These are phyloP conservation scores for Gasterosteus aculeatus DNA, from an alignment of 2,113 vertebrate species.

Conservation along the genomic window DNA sequence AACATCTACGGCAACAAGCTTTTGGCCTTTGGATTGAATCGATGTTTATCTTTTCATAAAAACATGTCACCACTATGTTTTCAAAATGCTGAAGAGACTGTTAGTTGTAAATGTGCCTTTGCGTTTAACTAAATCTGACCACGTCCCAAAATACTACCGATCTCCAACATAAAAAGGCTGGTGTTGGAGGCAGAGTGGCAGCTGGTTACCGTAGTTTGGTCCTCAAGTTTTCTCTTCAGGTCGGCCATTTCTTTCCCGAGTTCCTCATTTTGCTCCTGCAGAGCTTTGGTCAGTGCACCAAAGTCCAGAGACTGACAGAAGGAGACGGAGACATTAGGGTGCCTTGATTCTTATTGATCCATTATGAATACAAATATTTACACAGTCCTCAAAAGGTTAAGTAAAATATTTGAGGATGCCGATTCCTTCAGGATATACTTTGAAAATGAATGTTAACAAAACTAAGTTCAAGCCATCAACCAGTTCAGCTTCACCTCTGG, in stretches of 20 bases:
- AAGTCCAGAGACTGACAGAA: constrained; percentile 79
- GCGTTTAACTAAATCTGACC: constrained; percentile 10
- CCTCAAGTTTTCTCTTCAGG: constrained; percentile 86
- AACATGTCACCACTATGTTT: constrained; percentile 1
- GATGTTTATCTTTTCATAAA: not conserved
- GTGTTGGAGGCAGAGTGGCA: constrained; percentile 7
- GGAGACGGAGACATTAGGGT: constrained; percentile 9
- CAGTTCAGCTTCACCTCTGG: not conserved
- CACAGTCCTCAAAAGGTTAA: not conserved
- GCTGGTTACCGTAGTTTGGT: constrained; percentile 71
- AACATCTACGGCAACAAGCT: not conserved
- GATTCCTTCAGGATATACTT: not conserved
- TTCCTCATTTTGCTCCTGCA: constrained; percentile 87
- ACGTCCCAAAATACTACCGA: constrained; percentile 9
- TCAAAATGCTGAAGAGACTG: not conserved
- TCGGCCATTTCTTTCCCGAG: constrained; percentile 85
- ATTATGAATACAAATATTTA: constrained; percentile 6
- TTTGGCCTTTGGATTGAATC: not conserved
- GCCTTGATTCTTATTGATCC: not conserved
- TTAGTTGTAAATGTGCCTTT: constrained; percentile 16
- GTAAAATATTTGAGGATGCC: constrained; percentile 23
- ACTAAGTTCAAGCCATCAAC: not conserved
- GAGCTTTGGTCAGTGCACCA: constrained; percentile 83
- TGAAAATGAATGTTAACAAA: not conserved
- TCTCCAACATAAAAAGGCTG: constrained; percentile 13